These are phyloP conservation scores for Paramuricea clavata DNA, from an alignment of 92 coral and sea anemone genomes.

Conservation along the genomic window DNA sequence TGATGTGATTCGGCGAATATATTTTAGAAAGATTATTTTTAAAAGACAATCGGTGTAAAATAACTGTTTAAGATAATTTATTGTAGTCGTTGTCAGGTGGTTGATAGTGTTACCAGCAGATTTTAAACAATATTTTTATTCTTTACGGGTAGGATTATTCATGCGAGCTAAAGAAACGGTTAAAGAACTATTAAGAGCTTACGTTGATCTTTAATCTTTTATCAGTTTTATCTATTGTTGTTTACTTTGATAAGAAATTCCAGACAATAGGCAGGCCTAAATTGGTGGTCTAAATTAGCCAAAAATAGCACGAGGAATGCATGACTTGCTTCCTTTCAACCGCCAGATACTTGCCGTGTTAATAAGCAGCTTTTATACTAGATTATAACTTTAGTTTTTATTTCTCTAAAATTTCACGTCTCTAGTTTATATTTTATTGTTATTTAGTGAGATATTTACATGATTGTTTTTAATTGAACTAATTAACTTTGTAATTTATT, in stretches of 20 bases:
- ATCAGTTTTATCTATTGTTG: background rate
- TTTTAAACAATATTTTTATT: background rate
- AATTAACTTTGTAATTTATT: too few relatives aligned
- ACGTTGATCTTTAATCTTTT: background rate
- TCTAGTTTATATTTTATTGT: too few relatives aligned
- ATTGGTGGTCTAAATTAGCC: too few relatives aligned
- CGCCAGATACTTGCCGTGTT: too few relatives aligned
- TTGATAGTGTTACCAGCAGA: background rate
- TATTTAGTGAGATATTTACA: too few relatives aligned
- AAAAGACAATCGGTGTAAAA: background rate
- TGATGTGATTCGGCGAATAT: background rate
- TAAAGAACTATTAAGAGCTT: background rate
- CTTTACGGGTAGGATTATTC: constrained; percentile 37
- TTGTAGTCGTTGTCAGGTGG: constrained; percentile 6
- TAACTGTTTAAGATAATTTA: background rate
- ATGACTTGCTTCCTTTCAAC: too few relatives aligned
- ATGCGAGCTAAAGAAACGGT: constrained; percentile 19
- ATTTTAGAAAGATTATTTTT: background rate
- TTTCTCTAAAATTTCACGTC: too few relatives aligned
- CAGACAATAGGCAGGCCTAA: too few relatives aligned
- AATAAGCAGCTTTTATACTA: too few relatives aligned
- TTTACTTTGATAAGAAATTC: background rate
- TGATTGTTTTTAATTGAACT: too few relatives aligned
- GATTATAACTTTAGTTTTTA: too few relatives aligned
- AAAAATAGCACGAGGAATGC: too few relatives aligned